Evolutionary conservation across 2,888 invertebrate genomes (phyloP).

Genomic region (Phaedon cochleariae): DNA sequence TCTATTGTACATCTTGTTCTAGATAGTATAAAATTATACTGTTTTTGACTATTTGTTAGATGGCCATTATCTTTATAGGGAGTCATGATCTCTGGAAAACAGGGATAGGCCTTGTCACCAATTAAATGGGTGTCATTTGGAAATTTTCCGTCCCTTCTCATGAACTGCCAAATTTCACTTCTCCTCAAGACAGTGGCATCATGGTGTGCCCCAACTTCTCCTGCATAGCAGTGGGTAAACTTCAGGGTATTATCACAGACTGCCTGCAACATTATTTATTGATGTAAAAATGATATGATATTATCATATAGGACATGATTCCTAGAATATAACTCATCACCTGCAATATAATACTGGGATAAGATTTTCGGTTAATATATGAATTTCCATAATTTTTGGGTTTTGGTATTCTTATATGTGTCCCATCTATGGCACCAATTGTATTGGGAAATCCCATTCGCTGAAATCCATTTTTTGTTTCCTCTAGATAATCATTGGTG

Average conservation of each 20-base stretch:
- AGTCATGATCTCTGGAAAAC: not conserved
- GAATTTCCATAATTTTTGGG: constrained; percentile 22
- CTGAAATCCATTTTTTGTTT: constrained; percentile 2
- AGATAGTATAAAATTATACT: not conserved
- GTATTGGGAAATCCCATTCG: constrained; percentile 10
- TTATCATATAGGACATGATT: not conserved
- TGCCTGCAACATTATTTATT: not conserved
- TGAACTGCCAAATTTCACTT: not conserved
- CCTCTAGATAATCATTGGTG: not conserved
- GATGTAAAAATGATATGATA: no score
- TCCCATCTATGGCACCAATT: no score
- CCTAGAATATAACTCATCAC: constrained; percentile 9
- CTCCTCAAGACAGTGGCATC: no score
- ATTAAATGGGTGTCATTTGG: no score
- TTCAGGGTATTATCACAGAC: not conserved
- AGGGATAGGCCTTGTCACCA: no score
- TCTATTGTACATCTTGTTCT: not conserved
- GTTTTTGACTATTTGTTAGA: constrained; percentile 1
- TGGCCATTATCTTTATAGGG: not conserved
- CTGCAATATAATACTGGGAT: constrained; percentile 22
- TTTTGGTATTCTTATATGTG: constrained; percentile 20
- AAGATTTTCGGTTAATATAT: constrained; percentile 20
- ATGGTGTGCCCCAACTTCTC: no score
- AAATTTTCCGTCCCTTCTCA: no score
- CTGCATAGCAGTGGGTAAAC: no score